A percentile compares a stretch with the other conserved stretches of the same genome.
phyloP scores from a whole-genome alignment of 2,797 vertebrate genomes.

The Hyperoplus lanceolatus region DNA sequence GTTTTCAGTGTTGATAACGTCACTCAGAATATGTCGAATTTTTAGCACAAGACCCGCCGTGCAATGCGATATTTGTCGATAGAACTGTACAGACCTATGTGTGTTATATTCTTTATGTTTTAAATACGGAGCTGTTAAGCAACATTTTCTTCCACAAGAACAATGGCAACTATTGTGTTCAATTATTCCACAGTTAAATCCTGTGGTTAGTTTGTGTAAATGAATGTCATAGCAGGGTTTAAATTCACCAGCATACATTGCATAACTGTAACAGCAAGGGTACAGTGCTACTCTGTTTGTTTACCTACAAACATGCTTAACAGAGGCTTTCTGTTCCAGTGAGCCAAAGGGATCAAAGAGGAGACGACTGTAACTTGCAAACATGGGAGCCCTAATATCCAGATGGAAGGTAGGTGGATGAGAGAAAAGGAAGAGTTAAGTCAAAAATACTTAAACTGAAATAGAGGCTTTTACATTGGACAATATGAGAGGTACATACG shows the following conservation, averaged over 20 bases:
- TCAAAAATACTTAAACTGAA: background rate
- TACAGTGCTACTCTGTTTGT: background rate
- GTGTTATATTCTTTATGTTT: background rate
- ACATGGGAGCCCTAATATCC: constrained; percentile 93
- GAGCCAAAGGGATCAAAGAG: constrained; percentile 33
- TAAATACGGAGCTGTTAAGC: background rate
- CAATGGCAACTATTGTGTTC: constrained; percentile 17
- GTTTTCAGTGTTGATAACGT: background rate
- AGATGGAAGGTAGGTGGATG: constrained; percentile 91
- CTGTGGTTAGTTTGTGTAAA: constrained; percentile 7
- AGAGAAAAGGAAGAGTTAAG: background rate
- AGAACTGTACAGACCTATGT: background rate
- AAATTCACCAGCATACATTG: background rate
- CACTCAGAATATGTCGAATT: background rate
- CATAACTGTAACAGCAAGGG: background rate
- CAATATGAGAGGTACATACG: background rate
- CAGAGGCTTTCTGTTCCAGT: constrained; percentile 47
- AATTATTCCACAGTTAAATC: constrained; percentile 17
- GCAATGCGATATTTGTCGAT: background rate
- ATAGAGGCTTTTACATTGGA: background rate
- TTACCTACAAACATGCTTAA: background rate
- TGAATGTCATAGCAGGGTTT: background rate
- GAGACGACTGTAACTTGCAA: constrained; percentile 25
- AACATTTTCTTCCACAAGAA: constrained; percentile 3
- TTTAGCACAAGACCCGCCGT: background rate